Conservation (phyloP, 2,113 vertebrate genomes). For the Meles meles region DNA sequence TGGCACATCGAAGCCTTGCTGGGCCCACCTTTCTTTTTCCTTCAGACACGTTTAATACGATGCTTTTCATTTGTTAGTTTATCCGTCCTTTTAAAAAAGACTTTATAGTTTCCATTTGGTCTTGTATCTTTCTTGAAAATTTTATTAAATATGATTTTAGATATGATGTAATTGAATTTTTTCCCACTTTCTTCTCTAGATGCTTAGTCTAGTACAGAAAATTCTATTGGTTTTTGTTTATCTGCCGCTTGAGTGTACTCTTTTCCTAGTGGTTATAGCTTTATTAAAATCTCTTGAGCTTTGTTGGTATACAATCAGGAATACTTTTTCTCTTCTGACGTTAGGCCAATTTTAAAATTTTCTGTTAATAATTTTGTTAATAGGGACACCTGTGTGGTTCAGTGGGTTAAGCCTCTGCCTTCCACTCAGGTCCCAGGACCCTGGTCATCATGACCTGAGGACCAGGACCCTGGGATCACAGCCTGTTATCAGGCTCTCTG, state of each 20-base stretch:
- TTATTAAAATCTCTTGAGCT: neutral
- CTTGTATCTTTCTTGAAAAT: neutral
- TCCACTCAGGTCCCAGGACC: no score
- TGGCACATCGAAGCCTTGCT: neutral
- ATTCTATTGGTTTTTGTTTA: neutral
- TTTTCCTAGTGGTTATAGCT: neutral
- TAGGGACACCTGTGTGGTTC: no score
- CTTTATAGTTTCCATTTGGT: neutral
- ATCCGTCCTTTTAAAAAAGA: neutral
- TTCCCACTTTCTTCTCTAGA: neutral
- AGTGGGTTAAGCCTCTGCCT: no score
- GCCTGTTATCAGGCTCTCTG: no score
- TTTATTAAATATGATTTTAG: neutral
- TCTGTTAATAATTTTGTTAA: no score
- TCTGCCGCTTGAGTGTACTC: neutral
- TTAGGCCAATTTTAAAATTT: neutral
- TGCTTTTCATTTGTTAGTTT: neutral
- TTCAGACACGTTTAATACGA: neutral
- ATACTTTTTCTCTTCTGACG: neutral
- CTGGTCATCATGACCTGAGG: no score
- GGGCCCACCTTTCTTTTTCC: conserved; percentile 18
- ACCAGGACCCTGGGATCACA: no score
- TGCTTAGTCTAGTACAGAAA: neutral
- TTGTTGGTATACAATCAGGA: neutral
- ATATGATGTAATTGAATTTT: neutral